Conservation (phyloP, 2,888 invertebrate species). For the Dasypogon diadema region DNA sequence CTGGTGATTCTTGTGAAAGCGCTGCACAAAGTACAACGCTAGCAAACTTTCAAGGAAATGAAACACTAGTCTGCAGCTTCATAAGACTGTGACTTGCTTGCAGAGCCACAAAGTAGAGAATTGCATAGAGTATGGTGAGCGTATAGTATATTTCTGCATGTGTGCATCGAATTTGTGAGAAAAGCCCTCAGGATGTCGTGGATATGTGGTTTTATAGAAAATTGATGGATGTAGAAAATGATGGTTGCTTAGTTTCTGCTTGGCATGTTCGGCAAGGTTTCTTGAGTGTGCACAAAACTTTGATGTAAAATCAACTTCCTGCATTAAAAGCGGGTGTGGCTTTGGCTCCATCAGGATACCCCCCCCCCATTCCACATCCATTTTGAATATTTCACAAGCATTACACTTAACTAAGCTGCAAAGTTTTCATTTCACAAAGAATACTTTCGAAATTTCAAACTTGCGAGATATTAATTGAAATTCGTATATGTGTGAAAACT, state of each 20-base stretch:
- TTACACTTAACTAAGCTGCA: conserved; percentile 51
- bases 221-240: conserved; percentile 53
- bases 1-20: conserved; percentile 22
- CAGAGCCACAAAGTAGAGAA: conserved; percentile 19
- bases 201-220: conserved; percentile 51
- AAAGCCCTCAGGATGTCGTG: conserved; percentile 55
- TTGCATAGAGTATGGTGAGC: background rate
- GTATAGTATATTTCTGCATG: background rate
- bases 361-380: background rate
- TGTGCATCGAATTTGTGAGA: background rate
- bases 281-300: conserved; percentile 54
- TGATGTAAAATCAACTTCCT: conserved; percentile 55
- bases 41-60: conserved; percentile 53
- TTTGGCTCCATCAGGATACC: conserved; percentile 2
- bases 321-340: conserved; percentile 49
- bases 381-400: conserved; percentile 49
- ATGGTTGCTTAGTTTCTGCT: conserved; percentile 55
- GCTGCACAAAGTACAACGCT: conserved; percentile 51
- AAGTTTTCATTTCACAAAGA: conserved; percentile 50
- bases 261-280: conserved; percentile 47
- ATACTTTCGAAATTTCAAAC: conserved; percentile 36
- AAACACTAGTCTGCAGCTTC: conserved; percentile 51
- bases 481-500: background rate
- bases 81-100: conserved; percentile 45
- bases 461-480: conserved; percentile 39